Base-by-base conservation (phyloP, 2,797 vertebrate species). In the Silurus lanzhouensis region DNA sequence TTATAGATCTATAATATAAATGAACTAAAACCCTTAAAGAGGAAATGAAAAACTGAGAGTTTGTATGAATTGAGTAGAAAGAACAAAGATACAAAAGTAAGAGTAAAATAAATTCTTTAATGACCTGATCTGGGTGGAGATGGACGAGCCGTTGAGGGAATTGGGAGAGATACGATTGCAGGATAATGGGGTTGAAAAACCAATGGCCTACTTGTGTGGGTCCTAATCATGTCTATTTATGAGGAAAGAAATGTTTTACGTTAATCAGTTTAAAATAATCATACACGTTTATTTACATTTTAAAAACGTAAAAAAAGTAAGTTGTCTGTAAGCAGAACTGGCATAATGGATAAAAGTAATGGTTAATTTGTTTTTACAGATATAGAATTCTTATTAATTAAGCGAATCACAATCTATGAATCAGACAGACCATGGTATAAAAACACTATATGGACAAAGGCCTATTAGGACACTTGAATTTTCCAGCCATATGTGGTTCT, bases 101-200 rank as follows among this genome's bases (percentile, higher is more conserved):
- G 19, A 72, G 22, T n/a, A 5, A 75, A 78, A 38, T 6, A 44
- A 38, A 44, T 48, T 15, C 25, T 38, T 70, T 2, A 55, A 25
- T 68, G 82, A 92, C 90, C 91, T 90, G 87, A 81, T 83, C 86
- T 88, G 17, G 86, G 63, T 58, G 82, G 61, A 31, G 27, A 82
- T 74, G 89, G 84, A 7, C 80, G 85, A 20, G 82, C 15, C 14
- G 88, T 89, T 46, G 84, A 75, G 19, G 85, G 85, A 15, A 83
- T 70, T 2, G 82, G 87, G 48, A 80, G 57, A 9, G 87, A 86
- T 83, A 74, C 81, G 66, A 81, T 25, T 80, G 86, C 81, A 83
- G 83, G 80, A 55, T 72, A 15, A 4, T 85, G 80, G 63, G 57
- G 88, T 81, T 86, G 88, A 79, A 85, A 83, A 68, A 78, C 22